Evolutionary conservation across 92 coral and sea anemone genomes (phyloP).

Genomic region (Paragorgia papillata): DNA sequence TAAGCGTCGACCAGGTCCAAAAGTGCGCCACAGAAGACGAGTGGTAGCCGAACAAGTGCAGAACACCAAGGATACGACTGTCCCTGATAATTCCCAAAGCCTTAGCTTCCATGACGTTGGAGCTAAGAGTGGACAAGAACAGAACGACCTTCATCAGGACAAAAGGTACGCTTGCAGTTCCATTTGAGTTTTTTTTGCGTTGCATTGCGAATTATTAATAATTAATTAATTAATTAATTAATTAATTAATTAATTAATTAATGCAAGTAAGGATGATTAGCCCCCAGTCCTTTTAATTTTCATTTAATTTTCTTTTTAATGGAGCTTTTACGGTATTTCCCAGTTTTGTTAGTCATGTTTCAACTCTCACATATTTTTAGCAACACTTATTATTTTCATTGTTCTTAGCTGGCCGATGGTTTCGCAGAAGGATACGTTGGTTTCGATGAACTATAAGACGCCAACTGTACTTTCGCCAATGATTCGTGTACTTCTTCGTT

Average conservation of each 20-base stretch:
- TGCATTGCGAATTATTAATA: no score
- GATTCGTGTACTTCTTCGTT: conserved; percentile 86
- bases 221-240: no score
- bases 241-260: no score
- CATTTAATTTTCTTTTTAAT: no score
- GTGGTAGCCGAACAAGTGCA: conserved; percentile 21
- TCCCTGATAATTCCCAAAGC: neutral
- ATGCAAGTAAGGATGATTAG: no score
- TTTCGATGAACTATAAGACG: conserved; percentile 53
- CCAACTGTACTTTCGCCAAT: conserved; percentile 92
- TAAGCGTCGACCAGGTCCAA: conserved; percentile 89
- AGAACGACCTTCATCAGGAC: conserved; percentile 11
- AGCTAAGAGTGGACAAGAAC: neutral
- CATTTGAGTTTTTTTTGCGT: neutral
- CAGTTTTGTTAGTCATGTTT: neutral
- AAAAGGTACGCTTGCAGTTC: conserved; percentile 7
- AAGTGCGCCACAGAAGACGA: conserved; percentile 60
- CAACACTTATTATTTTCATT: neutral
- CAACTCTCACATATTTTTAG: neutral
- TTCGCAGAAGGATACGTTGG: conserved; percentile 25
- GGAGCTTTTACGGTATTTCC: no score
- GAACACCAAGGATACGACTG: conserved; percentile 8
- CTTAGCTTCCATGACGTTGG: neutral
- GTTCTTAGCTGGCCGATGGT: conserved; percentile 74
- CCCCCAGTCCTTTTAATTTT: no score